Base-by-base conservation (phyloP, 2,888 invertebrate genomes). In the Ophion costatus region DNA sequence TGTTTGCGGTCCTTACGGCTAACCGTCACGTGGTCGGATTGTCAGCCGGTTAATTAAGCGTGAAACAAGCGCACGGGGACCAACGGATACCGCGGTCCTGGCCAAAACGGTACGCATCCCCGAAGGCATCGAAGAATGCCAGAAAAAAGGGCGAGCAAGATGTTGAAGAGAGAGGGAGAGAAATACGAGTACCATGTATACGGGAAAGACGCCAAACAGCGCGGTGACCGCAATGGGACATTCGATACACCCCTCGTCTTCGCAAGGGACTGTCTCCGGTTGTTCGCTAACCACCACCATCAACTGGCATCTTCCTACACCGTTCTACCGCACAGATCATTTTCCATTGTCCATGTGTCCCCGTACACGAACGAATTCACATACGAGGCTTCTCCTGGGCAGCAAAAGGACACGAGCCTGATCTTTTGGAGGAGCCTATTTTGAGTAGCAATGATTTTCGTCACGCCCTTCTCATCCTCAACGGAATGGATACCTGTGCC, bases 41-140 rank as follows among this genome's bases (percentile, higher is more conserved):
- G 93, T 93, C 93, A 92, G 92, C 88, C 87, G 93, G 89, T 92
- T 93, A 93, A 93, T 93, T 93, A 93, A 93, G 90, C 93, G 93
- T 93, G 93, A 93, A 93, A 93, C 92, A 92, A 92, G 92, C 91
- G 92, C 91, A 92, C 91, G 91, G 93, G 92, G 91, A 92, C 89
- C 88, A 91, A 67, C 29, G 73, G 38, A 71, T 59, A 57, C 69
- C 56, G 59, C 64, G 70, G 78, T 64, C n/a, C 79, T 75, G 63
- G 66, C 66, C 45, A 63, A 64, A 83, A 24, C 56, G 42, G 67
- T 75, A 63, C 61, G 38, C 66, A 67, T 81, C 51, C 71, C 66
- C 78, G 78, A 71, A 76, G 75, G 75, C 79, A 81, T 70, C 70
- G 42, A 22, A 56, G 22, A 59, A 64, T 64, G 63, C 42, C 20